Evolutionary conservation across 1,140 invertebrate genomes (phyloP).

Genomic region (Trichogramma pretiosum): DNA sequence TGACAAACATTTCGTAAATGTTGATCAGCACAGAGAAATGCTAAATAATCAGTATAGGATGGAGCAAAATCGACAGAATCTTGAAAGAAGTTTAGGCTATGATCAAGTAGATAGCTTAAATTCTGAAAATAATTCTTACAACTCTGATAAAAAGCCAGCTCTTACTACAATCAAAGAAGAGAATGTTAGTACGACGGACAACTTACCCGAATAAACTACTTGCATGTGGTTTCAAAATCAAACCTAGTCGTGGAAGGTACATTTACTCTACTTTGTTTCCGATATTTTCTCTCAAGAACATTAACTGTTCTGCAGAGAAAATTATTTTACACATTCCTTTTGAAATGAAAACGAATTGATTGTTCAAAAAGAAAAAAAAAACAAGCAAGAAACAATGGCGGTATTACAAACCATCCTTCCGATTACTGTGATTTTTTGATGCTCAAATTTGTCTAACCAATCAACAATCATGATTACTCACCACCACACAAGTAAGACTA

Average conservation of each 20-base stretch:
- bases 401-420: conserved; percentile 23
- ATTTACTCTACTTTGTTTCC: no score
- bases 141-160: conserved; percentile 17
- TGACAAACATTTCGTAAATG: conserved; percentile 26
- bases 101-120: conserved; percentile 15
- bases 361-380: not conserved
- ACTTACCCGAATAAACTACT: conserved; percentile 21
- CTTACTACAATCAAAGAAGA: conserved; percentile 31
- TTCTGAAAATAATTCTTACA: conserved; percentile 17
- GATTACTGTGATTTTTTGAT: conserved; percentile 25
- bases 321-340: conserved; percentile 2
- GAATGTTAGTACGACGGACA: conserved; percentile 20
- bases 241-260: conserved; percentile 23
- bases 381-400: conserved; percentile 1
- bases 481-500: conserved; percentile 8
- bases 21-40: conserved; percentile 21
- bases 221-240: conserved; percentile 10
- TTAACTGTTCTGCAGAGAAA: no score
- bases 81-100: conserved; percentile 22
- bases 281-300: no score
- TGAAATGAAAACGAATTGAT: not conserved
- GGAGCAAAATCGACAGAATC: conserved; percentile 25
- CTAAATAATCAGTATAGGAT: conserved; percentile 24
- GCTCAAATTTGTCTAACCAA: conserved; percentile 14
- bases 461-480: conserved; percentile 13